Percentiles rank a stretch among this genome's conserved stretches.
Conservation (phyloP, 1,140 invertebrate genomes). For the Achatina immaculata region DNA sequence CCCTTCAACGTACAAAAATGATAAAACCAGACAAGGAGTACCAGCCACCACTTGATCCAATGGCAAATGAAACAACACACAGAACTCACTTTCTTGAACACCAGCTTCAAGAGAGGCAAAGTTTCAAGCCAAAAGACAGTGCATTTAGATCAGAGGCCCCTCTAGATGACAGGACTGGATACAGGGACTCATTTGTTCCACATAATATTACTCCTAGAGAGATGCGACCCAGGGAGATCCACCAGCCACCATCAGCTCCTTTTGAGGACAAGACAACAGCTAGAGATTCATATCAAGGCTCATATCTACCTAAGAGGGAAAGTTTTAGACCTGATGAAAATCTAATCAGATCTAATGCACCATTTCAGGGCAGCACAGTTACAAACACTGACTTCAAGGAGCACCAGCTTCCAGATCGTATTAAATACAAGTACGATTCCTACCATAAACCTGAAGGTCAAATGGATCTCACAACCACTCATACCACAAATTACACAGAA, state of each 20-base stretch:
- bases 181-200: constrained; percentile 34
- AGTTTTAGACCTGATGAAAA: constrained; percentile 32
- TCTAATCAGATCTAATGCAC: constrained; percentile 25
- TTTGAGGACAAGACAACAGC: constrained; percentile 45
- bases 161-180: constrained; percentile 37
- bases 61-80: constrained; percentile 37
- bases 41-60: constrained; percentile 28
- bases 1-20: not conserved
- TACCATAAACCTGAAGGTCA: constrained; percentile 40
- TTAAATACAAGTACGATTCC: constrained; percentile 10
- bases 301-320: constrained; percentile 27
- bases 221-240: constrained; percentile 12
- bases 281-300: constrained; percentile 37
- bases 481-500: constrained; percentile 55
- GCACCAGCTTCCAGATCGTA: constrained; percentile 23
- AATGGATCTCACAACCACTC: constrained; percentile 52
- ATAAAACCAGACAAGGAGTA: constrained; percentile 40
- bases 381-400: constrained; percentile 20
- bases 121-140: constrained; percentile 29
- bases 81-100: constrained; percentile 33
- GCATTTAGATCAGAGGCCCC: constrained; percentile 27
- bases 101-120: constrained; percentile 24
- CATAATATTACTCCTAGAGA: constrained; percentile 38
- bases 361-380: constrained; percentile 39
- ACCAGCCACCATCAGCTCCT: constrained; percentile 35